Evolutionary conservation across 2,113 vertebrate genomes (phyloP), one percentile per base, ranked within the genome.

Genomic region (Zosterops japonicus): DNA sequence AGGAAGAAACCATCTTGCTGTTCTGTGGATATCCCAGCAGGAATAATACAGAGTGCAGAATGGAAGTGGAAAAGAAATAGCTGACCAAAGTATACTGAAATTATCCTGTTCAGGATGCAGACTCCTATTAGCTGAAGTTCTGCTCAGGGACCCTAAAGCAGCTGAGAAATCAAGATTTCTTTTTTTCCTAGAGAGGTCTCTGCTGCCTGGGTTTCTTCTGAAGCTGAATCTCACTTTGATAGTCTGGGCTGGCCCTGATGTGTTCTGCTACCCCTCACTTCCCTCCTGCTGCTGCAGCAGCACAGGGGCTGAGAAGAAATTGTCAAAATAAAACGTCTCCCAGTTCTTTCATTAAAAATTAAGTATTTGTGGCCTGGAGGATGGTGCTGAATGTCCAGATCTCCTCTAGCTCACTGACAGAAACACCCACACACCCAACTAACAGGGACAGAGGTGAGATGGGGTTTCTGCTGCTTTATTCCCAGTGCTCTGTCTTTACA

Each of bases 281-380:
- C 41, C 65, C 61, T 61, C 77, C 80, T 64, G 52, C 81, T 93
- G 74, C 78, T 47, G 75, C 85, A 80, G 65, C 60, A 59, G 76
- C 80, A 65, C 16, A 19, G 64, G 55, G 20, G 44, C 68, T 14
- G 50, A 42, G 31, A 57, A 76, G 27, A 78, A 94, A 95, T 44
- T 15, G 82, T 50, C 68, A 75, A 70, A 94, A 81, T 59, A 83
- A 77, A 77, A 59, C 81, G 12, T 50, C 5, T 87, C 41, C 42
- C 19, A 36, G 75, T 44, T 78, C 33, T 78, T 94, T 91, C 35
- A 89, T 92, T 93, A 75, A 89, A 90, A 90, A 95, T 81, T 42
- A 75, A 88, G 39, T 83, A 71, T 84, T 60, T 31, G 19, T 75
- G 56, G 50, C 70, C 65, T 65, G 19, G 52, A 70, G 42, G 68